These are phyloP conservation scores for Tragopan temminckii DNA, from an alignment of 2,797 vertebrate genomes.

Conservation along the genomic window DNA sequence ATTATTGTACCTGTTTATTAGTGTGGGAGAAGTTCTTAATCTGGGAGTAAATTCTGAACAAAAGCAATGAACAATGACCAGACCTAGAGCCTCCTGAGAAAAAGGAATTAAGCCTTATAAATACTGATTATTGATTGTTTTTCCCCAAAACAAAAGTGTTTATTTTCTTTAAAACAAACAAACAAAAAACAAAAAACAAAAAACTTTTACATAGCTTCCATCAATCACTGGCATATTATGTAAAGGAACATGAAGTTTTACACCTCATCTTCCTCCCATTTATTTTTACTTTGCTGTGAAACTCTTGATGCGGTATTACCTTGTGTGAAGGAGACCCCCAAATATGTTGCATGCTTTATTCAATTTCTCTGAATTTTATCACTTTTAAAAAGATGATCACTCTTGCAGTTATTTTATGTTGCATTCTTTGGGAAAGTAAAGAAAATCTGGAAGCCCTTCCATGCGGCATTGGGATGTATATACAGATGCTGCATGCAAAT, in stretches of 20 bases:
- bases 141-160: not conserved
- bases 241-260: not conserved
- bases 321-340: not conserved
- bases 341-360: not conserved
- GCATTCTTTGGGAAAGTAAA: not conserved
- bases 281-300: conserved; percentile 31
- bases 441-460: not conserved
- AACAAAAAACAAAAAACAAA: too few species aligned
- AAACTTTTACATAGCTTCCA: accelerated
- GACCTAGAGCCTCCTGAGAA: not conserved
- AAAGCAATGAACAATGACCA: not conserved
- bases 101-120: not conserved
- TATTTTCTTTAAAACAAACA: not conserved
- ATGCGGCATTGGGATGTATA: not conserved
- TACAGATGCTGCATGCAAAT: not conserved
- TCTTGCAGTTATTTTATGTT: not conserved
- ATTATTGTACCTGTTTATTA: conserved; percentile 45
- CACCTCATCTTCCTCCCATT: not conserved
- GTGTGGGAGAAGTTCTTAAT: conserved; percentile 10
- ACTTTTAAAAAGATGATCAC: not conserved
- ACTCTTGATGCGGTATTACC: not conserved
- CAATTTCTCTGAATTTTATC: conserved; percentile 1
- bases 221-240: not conserved
- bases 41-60: conserved; percentile 29
- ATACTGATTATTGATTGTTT: not conserved